phyloP scores from a whole-genome alignment of 2,888 invertebrate genomes.

The Cheilosia vulpina region DNA sequence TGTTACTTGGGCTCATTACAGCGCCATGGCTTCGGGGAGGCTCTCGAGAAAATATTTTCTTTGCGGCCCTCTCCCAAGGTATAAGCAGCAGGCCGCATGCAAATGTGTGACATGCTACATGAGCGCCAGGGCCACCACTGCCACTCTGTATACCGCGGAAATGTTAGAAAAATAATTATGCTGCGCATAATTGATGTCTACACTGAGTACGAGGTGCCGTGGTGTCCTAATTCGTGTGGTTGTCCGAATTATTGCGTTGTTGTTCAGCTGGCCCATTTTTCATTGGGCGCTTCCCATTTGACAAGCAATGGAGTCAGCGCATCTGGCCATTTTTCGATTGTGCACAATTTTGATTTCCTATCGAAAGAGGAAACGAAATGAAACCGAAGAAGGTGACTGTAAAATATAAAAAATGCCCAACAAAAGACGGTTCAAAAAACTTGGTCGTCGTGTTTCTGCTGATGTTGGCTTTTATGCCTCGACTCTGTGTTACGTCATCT shows the following conservation, averaged over 20 bases:
- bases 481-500: conserved; percentile 64
- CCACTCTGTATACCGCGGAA: background rate
- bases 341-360: conserved; percentile 33
- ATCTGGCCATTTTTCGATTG: conserved; percentile 40
- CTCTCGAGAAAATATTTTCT: conserved; percentile 43
- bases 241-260: conserved; percentile 25
- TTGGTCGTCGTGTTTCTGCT: conserved; percentile 42
- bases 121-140: background rate
- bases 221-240: conserved; percentile 25
- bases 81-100: conserved; percentile 6
- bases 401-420: conserved; percentile 18
- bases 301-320: conserved; percentile 23
- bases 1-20: conserved; percentile 12
- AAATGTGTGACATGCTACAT: conserved; percentile 21
- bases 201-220: background rate
- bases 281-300: conserved; percentile 34
- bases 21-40: conserved; percentile 5
- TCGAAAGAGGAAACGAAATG: conserved; percentile 44
- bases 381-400: conserved; percentile 41
- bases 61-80: conserved; percentile 48
- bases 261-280: conserved; percentile 12
- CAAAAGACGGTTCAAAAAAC: conserved; percentile 69
- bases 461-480: conserved; percentile 39
- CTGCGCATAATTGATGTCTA: conserved; percentile 67
- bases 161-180: conserved; percentile 65